Percentiles rank a stretch among this genome's conserved stretches.
These are phyloP conservation scores for Atrichornis clamosus DNA, from an alignment of 2,113 vertebrate species.

Conservation along the genomic window DNA sequence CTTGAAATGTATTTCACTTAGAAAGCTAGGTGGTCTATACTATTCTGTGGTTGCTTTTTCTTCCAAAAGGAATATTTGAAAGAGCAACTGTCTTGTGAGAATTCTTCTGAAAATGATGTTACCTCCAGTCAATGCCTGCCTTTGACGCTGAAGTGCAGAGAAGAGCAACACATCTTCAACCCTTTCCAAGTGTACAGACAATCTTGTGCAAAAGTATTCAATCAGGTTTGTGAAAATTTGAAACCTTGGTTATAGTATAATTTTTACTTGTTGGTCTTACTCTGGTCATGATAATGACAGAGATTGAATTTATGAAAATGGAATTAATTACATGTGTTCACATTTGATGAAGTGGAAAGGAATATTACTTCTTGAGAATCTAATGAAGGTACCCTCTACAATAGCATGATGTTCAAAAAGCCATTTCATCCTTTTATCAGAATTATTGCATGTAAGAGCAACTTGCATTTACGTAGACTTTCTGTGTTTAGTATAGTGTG, in stretches of 20 bases:
- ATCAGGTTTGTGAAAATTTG: slow-evolving; percentile 83
- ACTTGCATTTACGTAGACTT: neutral
- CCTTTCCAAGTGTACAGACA: slow-evolving; percentile 80
- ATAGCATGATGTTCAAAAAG: neutral
- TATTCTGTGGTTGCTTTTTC: neutral
- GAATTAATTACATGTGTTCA: neutral
- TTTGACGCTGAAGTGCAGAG: slow-evolving; percentile 44
- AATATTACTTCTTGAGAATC: neutral
- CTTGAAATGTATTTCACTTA: neutral
- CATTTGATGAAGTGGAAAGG: neutral
- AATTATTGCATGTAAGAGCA: neutral
- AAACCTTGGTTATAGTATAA: neutral
- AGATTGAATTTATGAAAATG: neutral
- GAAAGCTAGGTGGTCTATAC: neutral
- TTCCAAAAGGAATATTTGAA: slow-evolving; percentile 81
- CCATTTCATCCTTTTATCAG: neutral
- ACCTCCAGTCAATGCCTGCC: slow-evolving; percentile 48
- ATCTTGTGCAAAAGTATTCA: slow-evolving; percentile 76
- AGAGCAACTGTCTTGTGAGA: slow-evolving; percentile 70
- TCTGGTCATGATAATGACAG: neutral
- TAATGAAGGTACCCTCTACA: neutral
- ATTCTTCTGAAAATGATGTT: slow-evolving; percentile 35
- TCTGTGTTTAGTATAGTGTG: neutral
- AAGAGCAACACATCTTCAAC: slow-evolving; percentile 74
- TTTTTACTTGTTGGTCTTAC: neutral